Conservation (phyloP, 2,113 vertebrate genomes). For the Turnix velox region DNA sequence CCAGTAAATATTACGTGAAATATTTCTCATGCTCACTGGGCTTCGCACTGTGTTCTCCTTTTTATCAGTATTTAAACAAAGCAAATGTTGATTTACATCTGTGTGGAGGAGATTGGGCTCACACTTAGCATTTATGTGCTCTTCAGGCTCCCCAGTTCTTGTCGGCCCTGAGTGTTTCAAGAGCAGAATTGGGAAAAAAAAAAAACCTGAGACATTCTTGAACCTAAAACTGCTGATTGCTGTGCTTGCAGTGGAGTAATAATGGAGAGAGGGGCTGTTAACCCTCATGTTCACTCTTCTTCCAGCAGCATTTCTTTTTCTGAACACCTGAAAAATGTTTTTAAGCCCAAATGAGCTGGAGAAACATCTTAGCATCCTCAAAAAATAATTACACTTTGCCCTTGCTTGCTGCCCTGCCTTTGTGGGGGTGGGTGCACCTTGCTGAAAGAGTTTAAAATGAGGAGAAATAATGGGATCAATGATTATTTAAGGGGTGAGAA, state of each 20-base stretch:
- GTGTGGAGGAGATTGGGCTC: constrained; percentile 7
- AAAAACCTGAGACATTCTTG: neutral
- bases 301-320: neutral
- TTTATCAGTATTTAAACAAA: constrained; percentile 51
- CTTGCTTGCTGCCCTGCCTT: neutral
- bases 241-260: neutral
- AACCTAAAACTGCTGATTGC: neutral
- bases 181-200: neutral
- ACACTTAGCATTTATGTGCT: neutral
- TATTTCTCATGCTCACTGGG: constrained; percentile 25
- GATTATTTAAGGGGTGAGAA: neutral
- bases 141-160: neutral
- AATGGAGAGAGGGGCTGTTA: neutral
- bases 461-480: neutral
- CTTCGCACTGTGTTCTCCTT: constrained; percentile 38
- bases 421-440: neutral
- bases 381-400: neutral
- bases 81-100: constrained; percentile 9
- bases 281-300: neutral
- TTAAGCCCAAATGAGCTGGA: neutral
- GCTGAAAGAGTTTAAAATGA: neutral
- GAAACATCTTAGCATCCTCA: neutral
- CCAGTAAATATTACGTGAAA: constrained; percentile 46
- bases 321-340: neutral
- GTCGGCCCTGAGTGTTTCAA: constrained; percentile 2